Base-by-base conservation (phyloP, 2,113 vertebrate genomes). In the Boulengeromyrus knoepffleri region DNA sequence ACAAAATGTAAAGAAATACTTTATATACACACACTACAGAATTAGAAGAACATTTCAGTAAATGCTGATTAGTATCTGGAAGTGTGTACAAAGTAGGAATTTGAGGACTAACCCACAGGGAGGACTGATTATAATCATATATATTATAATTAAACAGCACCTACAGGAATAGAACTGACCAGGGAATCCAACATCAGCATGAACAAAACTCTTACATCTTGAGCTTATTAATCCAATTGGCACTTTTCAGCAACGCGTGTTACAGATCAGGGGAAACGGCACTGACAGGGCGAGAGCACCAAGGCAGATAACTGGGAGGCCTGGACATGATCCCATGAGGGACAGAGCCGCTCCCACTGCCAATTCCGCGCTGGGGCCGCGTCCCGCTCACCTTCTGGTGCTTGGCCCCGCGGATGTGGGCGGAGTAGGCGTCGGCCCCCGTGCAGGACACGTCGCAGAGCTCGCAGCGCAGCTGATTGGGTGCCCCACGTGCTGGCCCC, bases 371-470 rank as follows among this genome's bases (percentile, higher is more conserved):
- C 10, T 3, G 36, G 74, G 0, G 31, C 15, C 4, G n/a, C 3
- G 15, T 39, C 83, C 85, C 5, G 6, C 77, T 92, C 95, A 99
- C 98, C 97, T 99, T 99, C 94, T 99, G 98, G 95, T 99, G 98
- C 93, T 99, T 99, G 91, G 98, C 98, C 92, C 98, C 98, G 58
- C 99, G 97, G 93, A 99, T 99, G 92, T 99, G 99, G 21, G 99
- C 99, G 90, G 99, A 98, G 85, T 99, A 99, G 9, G 99, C 99
- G 90, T 99, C 99, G 2, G 98, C 98, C 0, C 99, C 99, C 0
- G 99, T 99, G 93, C 99, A 99, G 88, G 99, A 99, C 74, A 99
- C 98, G 74, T 99, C 99, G 21, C 98, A 99, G 39, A 99, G 98
- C 93, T 99, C 99, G 93, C 99, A 99, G 92, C 98, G 98, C 74